Evolutionary conservation across 2,113 vertebrate species (phyloP).

Genomic region (Salvelinus sp.): DNA sequence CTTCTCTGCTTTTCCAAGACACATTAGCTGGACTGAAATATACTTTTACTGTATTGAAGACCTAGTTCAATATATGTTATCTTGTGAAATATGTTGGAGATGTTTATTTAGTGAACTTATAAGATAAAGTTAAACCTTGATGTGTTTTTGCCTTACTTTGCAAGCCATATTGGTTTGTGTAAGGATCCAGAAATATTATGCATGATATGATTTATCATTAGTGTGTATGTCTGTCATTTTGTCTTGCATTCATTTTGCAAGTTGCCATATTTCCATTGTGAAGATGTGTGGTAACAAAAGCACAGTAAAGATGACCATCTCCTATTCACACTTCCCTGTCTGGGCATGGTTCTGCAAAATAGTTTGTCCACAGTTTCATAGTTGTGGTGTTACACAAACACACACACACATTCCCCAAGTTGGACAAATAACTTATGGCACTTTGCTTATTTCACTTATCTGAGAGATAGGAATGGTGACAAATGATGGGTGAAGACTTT

Average conservation of each 20-base stretch:
- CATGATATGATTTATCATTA: neutral
- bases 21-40: neutral
- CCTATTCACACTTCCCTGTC: slow-evolving; percentile 3
- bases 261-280: neutral
- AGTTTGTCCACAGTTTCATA: neutral
- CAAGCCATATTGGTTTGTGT: neutral
- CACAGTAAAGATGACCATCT: neutral
- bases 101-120: neutral
- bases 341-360: neutral
- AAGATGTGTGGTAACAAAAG: neutral
- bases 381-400: neutral
- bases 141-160: neutral
- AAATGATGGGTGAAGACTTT: slow-evolving; percentile 3
- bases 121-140: neutral
- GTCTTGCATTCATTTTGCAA: neutral
- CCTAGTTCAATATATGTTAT: neutral
- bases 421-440: too few relatives aligned
- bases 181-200: neutral
- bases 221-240: neutral
- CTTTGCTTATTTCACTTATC: neutral
- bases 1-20: neutral
- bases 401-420: neutral
- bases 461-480: neutral
- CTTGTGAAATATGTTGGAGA: neutral
- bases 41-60: neutral